phyloP scores from a whole-genome alignment of 2,797 vertebrate species.

The Urophycis tenuis region DNA sequence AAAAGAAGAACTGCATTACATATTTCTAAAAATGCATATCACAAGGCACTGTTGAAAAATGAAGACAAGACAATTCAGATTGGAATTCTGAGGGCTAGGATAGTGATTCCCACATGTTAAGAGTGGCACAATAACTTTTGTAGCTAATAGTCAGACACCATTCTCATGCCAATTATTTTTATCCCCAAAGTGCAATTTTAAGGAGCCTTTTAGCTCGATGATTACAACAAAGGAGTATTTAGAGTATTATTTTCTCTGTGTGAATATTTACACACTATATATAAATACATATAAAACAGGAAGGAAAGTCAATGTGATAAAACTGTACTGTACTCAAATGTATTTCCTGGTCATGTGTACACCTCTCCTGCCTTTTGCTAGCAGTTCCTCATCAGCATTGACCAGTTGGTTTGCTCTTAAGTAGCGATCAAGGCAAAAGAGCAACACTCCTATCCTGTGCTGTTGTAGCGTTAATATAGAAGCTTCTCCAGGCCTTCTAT shows the following conservation, averaged over 20 bases:
- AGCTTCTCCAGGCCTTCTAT: constrained; percentile 21
- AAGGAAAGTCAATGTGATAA: constrained; percentile 61
- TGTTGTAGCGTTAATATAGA: constrained; percentile 42
- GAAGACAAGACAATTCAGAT: not conserved
- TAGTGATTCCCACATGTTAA: constrained; percentile 1
- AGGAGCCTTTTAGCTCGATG: constrained; percentile 74
- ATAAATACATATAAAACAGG: too few species aligned
- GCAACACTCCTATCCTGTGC: not conserved
- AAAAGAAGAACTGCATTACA: not conserved
- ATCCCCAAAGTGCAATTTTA: constrained; percentile 62
- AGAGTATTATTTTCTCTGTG: constrained; percentile 60
- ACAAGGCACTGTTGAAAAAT: not conserved
- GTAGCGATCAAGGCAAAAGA: constrained; percentile 40
- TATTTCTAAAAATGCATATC: constrained; percentile 1
- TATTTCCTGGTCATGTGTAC: constrained; percentile 50
- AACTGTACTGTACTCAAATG: constrained; percentile 46
- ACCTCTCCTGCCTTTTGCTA: constrained; percentile 40
- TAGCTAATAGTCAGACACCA: constrained; percentile 11
- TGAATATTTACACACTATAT: constrained; percentile 33
- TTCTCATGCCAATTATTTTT: constrained; percentile 27
- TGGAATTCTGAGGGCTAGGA: not conserved
- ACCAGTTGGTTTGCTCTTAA: constrained; percentile 26
- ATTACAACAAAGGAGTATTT: constrained; percentile 70
- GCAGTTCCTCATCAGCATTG: constrained; percentile 41
- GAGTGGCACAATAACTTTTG: not conserved